Evolutionary conservation across 2,113 vertebrate genomes (phyloP), one percentile per base, ranked within the genome.

Genomic region (Dasypus novemcinctus): DNA sequence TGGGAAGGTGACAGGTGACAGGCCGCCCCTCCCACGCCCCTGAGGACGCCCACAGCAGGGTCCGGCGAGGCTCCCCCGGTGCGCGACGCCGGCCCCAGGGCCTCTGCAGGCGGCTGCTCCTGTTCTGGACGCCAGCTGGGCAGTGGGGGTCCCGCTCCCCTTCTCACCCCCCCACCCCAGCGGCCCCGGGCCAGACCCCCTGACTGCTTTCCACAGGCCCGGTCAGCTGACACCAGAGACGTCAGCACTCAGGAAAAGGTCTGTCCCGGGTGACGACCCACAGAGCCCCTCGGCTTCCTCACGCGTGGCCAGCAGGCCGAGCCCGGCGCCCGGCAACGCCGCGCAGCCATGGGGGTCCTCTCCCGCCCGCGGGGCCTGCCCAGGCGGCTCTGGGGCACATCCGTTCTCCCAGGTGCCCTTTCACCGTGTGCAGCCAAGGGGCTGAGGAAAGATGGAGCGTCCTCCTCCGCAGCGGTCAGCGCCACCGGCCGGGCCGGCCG

Each of bases 201-300:
- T 82, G 78, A 74, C 90, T 93, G 90, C 93, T 96, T 96, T 86
- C 71, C 93, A 63, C 86, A 78, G 83, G 88, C 68, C 78, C 93
- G 96, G 93, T 97, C 95, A 66, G 89, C 41, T 91, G 95, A 96
- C 96, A 95, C 91, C 97, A 91, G 88, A 72, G 91, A 96, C 5
- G 94, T 97, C 97, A 97, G 91, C 97, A 96, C 97, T 80, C 69
- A 6, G 27, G 83, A 89, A 96, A 86, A 88, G 87, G 93, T 96
- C 95, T 95, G 95, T 95, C 43, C 82, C 93, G 80, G 92, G 71
- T 76, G 96, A 97, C 95, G 97, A 96, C 96, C 79, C 87, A 64
- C 57, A 79, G 74, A 95, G 95, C 75, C 97, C 89, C 95, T 97
- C n/a, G n/a, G n/a, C n/a, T n/a, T n/a, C n/a, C n/a, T n/a, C n/a